Conservation (phyloP, 1,140 invertebrate species). For the Saccostrea echinata region DNA sequence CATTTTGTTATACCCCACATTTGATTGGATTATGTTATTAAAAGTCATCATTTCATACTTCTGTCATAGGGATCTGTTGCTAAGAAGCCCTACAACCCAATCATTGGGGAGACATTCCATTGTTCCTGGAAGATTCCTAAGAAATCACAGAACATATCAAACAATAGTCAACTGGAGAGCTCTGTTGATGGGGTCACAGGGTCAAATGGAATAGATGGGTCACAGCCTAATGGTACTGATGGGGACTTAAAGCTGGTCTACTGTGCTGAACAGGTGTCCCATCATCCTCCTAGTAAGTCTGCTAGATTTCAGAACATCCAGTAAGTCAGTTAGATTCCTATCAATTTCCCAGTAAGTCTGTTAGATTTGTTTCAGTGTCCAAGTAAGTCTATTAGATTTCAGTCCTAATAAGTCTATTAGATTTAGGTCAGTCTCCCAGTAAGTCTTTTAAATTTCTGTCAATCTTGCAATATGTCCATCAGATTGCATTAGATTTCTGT, state of each 20-base stretch:
- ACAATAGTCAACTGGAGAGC: not conserved
- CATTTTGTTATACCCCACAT: no score
- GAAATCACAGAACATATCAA: conserved; percentile 6
- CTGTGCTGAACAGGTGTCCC: conserved; percentile 98
- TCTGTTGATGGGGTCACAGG: conserved; percentile 85
- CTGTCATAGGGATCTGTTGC: conserved; percentile 80
- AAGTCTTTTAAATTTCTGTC: no score
- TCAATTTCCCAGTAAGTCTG: not conserved
- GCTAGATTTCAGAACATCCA: not conserved
- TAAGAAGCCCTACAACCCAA: conserved; percentile 84
- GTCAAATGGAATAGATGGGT: not conserved
- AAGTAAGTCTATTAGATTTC: not conserved
- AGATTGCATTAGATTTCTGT: no score
- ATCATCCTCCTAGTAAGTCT: conserved; percentile 95
- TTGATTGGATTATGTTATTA: no score
- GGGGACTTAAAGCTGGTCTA: conserved; percentile 82
- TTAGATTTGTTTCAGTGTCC: not conserved
- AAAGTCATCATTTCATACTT: not conserved
- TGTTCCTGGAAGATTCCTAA: conserved; percentile 81
- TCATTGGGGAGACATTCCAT: conserved; percentile 83
- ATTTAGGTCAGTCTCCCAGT: no score
- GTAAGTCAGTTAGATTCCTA: not conserved
- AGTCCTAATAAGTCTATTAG: no score
- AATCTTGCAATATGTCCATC: no score
- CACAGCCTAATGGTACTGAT: not conserved